Conservation (phyloP, 2,888 invertebrate genomes). For the Sarcophaga subvicina region DNA sequence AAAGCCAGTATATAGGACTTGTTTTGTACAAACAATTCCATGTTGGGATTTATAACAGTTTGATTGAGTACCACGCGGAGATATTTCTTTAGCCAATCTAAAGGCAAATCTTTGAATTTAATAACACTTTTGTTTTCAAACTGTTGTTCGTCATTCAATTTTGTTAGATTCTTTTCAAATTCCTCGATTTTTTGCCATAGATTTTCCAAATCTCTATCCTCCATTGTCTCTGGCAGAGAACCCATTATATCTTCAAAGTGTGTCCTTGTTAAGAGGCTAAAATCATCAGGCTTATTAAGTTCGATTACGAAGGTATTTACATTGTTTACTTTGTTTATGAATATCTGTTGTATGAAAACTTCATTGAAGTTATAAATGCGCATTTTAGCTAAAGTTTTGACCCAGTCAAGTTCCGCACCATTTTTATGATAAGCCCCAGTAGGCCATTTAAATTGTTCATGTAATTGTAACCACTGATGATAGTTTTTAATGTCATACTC, state of each 20-base stretch:
- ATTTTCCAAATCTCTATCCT: background rate
- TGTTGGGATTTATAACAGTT: constrained; percentile 39
- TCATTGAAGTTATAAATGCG: constrained; percentile 46
- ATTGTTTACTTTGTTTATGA: constrained; percentile 56
- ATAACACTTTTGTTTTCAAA: constrained; percentile 32
- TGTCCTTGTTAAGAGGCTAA: constrained; percentile 48
- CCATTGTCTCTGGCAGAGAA: constrained; percentile 39
- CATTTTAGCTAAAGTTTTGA: constrained; percentile 68
- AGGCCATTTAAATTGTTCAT: constrained; percentile 67
- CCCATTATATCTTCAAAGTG: constrained; percentile 52
- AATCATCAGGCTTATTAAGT: constrained; percentile 69
- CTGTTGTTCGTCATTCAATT: constrained; percentile 42
- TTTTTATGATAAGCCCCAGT: background rate
- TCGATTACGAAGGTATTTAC: constrained; percentile 53
- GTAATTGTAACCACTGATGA: constrained; percentile 57
- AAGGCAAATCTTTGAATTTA: constrained; percentile 50
- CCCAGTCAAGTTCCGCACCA: constrained; percentile 64
- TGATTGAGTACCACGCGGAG: constrained; percentile 60
- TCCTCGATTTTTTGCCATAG: constrained; percentile 63
- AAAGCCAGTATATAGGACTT: constrained; percentile 65
- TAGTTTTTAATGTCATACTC: constrained; percentile 57
- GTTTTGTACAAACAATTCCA: constrained; percentile 67
- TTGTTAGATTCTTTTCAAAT: constrained; percentile 62
- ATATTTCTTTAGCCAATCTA: constrained; percentile 68
- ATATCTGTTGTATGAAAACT: constrained; percentile 60